Percentiles rank a stretch among this genome's conserved stretches.
Evolutionary conservation across 2,113 vertebrate genomes (phyloP).

Genomic region (Prolemur simus): DNA sequence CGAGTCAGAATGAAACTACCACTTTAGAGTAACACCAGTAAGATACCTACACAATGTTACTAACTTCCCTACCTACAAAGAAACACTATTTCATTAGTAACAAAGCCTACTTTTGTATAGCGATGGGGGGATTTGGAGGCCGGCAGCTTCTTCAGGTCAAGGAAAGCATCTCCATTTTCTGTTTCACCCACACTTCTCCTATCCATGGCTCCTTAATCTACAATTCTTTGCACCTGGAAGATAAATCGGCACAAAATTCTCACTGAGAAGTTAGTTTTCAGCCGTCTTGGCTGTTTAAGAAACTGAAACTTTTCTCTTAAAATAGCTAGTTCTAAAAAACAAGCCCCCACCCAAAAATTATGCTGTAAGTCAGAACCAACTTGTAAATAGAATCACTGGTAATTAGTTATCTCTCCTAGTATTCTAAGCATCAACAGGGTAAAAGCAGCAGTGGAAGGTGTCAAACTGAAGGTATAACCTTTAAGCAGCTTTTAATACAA

Average conservation of each 20-base stretch:
- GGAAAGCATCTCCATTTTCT: constrained; percentile 87
- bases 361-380: background rate
- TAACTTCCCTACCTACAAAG: constrained; percentile 7
- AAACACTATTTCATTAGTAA: constrained; percentile 33
- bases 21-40: background rate
- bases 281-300: background rate
- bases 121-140: constrained; percentile 85
- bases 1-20: background rate
- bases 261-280: background rate
- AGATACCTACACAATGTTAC: constrained; percentile 62
- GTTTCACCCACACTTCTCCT: constrained; percentile 87
- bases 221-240: constrained; percentile 72
- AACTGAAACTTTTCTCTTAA: background rate
- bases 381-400: background rate
- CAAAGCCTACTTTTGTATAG: constrained; percentile 92
- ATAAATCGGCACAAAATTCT: constrained; percentile 29
- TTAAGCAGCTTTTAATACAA: constrained; percentile 23
- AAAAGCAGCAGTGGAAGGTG: constrained; percentile 15
- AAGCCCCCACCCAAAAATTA: background rate
- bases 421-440: background rate
- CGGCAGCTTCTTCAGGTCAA: constrained; percentile 83
- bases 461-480: background rate
- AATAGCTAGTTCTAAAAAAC: background rate
- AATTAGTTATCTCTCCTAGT: background rate
- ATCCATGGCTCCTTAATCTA: constrained; percentile 89